Base-by-base conservation (phyloP, 2,888 invertebrate genomes). In the Rhamnusium bicolor region DNA sequence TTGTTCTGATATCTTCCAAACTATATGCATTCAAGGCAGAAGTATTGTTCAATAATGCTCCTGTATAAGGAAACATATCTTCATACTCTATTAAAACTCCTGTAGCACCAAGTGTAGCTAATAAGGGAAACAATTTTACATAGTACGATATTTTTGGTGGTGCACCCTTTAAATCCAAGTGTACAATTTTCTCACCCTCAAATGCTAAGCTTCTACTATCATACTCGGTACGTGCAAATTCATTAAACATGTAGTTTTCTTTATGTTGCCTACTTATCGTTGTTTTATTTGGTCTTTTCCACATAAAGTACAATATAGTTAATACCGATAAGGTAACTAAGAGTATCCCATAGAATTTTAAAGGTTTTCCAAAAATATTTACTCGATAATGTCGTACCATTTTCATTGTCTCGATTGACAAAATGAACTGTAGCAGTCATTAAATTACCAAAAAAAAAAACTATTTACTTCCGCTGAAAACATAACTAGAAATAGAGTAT, bases 81-180 rank as follows among this genome's bases (percentile, higher is more conserved):
- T 96, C 96, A 85, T 96, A 96, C 84, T 96, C 96, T 40, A 96
- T 89, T 3, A 96, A 88, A 12, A 96, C 84, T 0, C 94, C 95
- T 21, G 94, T 96, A 0, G 93, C 95, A n/a, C 95, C 94, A 49
- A 93, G 84, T 21, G 88, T 88, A 61, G 89, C 90, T 7, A 95
- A 84, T 72, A 92, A 86, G 0, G 91, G 91, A 70, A 96, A 90
- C 0, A 96, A 79, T 7, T 90, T 87, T 63, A 89, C 85, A 71
- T 92, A 90, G 81, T 93, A 94, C 0, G 87, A 84, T 1, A 94
- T 82, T 80, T 92, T 93, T 0, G 94, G 94, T 0, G 96, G 95
- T 0, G 95, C 94, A 7, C 96, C 96, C 86, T 97, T 96, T 14
- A 96, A 87, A 87, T 96, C 97, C 21, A 96, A 87, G 87, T 96